A percentile compares a stretch with the other conserved stretches of the same genome.
These are phyloP conservation scores for Rhabditophanes sp. DNA, from an alignment of 2,888 invertebrate genomes.

Conservation along the genomic window DNA sequence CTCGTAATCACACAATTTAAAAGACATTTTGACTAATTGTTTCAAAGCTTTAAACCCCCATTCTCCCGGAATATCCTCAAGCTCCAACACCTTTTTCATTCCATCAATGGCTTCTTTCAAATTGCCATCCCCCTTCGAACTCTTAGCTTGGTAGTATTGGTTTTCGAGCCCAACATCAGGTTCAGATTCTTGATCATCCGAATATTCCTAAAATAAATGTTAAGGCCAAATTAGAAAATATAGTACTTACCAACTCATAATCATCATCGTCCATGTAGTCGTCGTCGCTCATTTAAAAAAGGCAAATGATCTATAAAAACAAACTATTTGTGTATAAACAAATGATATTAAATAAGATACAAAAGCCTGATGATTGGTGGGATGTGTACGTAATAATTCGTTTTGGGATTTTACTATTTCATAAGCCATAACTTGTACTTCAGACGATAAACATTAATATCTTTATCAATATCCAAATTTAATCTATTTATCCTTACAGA, in stretches of 20 bases:
- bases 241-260: slow-evolving; percentile 35
- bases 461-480: too few relatives aligned
- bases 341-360: slow-evolving; percentile 19
- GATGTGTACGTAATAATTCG: too few relatives aligned
- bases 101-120: slow-evolving; percentile 75
- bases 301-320: too few relatives aligned
- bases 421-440: too few relatives aligned
- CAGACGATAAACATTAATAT: too few relatives aligned
- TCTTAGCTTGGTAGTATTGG: slow-evolving; percentile 97
- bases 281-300: too few relatives aligned
- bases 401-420: too few relatives aligned
- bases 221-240: slow-evolving; percentile 1
- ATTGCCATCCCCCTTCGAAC: slow-evolving; percentile 78
- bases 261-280: slow-evolving; percentile 42
- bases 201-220: slow-evolving; percentile 60
- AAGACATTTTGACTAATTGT: slow-evolving; percentile 99
- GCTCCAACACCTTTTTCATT: slow-evolving; percentile 69
- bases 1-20: slow-evolving; percentile 82
- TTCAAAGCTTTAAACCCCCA: slow-evolving; percentile 99
- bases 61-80: slow-evolving; percentile 94
- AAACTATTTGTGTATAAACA: too few relatives aligned
- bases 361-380: too few relatives aligned
- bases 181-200: slow-evolving; percentile 94
- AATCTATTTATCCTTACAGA: too few relatives aligned
- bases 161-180: slow-evolving; percentile 98